These are phyloP conservation scores for Drosophila affinis DNA, from an alignment of 2,888 invertebrate species.

Conservation along the genomic window DNA sequence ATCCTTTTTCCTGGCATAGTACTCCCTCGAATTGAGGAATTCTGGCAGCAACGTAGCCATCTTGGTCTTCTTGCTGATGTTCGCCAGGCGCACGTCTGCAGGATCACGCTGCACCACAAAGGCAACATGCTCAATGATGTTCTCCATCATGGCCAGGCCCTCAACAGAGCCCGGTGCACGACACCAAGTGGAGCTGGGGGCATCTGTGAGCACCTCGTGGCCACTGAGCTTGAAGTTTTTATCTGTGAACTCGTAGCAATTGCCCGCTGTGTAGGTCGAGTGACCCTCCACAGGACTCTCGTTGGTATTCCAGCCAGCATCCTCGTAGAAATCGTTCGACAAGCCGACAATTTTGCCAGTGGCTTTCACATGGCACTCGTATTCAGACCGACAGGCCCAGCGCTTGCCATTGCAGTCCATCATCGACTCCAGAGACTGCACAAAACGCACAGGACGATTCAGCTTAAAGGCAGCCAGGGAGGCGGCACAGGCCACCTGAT, in stretches of 20 bases:
- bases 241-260: conserved; percentile 87
- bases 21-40: conserved; percentile 85
- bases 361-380: conserved; percentile 87
- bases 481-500: conserved; percentile 87
- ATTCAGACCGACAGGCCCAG: conserved; percentile 86
- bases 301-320: conserved; percentile 85
- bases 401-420: conserved; percentile 89
- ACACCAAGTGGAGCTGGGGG: conserved; percentile 88
- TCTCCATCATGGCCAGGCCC: conserved; percentile 86
- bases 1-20: conserved; percentile 85
- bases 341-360: conserved; percentile 88
- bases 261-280: conserved; percentile 81
- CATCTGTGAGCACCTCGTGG: conserved; percentile 87
- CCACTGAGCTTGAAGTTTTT: conserved; percentile 87
- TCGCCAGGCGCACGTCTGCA: conserved; percentile 85
- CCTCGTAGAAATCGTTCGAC: conserved; percentile 85
- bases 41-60: conserved; percentile 85
- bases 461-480: conserved; percentile 87
- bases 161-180: conserved; percentile 87
- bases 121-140: conserved; percentile 88
- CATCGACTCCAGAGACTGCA: conserved; percentile 89
- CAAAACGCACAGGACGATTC: conserved; percentile 88
- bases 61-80: conserved; percentile 83
- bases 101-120: conserved; percentile 85
- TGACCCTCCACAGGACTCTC: conserved; percentile 84